These are phyloP conservation scores for Ptychoptera contaminata DNA, from an alignment of 2,888 invertebrate genomes.

Conservation along the genomic window DNA sequence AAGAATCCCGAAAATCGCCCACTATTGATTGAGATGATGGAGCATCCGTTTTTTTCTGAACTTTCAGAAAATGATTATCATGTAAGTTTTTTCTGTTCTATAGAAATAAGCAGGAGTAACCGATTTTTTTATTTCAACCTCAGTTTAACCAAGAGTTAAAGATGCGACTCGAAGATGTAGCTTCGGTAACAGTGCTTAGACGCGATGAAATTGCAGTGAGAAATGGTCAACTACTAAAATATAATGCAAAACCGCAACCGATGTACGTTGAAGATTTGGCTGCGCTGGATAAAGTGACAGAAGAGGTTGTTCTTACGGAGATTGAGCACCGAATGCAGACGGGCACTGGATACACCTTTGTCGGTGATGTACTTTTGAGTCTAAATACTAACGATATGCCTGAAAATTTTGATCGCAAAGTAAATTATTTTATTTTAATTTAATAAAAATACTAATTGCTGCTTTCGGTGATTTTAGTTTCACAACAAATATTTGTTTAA, in stretches of 20 bases:
- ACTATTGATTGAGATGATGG: slow-evolving; percentile 61
- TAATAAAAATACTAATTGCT: slow-evolving; percentile 3
- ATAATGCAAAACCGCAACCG: slow-evolving; percentile 42
- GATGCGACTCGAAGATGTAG: slow-evolving; percentile 23
- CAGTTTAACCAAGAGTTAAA: slow-evolving; percentile 54
- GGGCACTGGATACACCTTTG: slow-evolving; percentile 57
- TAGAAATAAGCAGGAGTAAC: too few relatives aligned
- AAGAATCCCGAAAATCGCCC: slow-evolving; percentile 79
- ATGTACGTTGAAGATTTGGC: slow-evolving; percentile 76
- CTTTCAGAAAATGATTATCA: slow-evolving; percentile 67
- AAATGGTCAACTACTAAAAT: slow-evolving; percentile 25
- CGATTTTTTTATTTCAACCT: neutral
- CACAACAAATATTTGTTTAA: slow-evolving; percentile 69
- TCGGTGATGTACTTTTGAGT: slow-evolving; percentile 65
- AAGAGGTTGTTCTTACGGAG: slow-evolving; percentile 52
- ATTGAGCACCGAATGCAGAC: slow-evolving; percentile 49
- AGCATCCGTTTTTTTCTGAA: slow-evolving; percentile 68
- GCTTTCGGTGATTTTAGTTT: slow-evolving; percentile 38
- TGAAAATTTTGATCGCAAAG: neutral
- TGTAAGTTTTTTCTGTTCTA: slow-evolving; percentile 43
- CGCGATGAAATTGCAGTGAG: slow-evolving; percentile 24
- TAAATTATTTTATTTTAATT: slow-evolving; percentile 5
- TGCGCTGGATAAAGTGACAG: slow-evolving; percentile 55
- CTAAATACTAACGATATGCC: slow-evolving; percentile 56
- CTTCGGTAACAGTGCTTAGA: slow-evolving; percentile 27